Evolutionary conservation across 2,113 vertebrate genomes (phyloP), one percentile per base, ranked within the genome.

Genomic region (Petroica traversi): DNA sequence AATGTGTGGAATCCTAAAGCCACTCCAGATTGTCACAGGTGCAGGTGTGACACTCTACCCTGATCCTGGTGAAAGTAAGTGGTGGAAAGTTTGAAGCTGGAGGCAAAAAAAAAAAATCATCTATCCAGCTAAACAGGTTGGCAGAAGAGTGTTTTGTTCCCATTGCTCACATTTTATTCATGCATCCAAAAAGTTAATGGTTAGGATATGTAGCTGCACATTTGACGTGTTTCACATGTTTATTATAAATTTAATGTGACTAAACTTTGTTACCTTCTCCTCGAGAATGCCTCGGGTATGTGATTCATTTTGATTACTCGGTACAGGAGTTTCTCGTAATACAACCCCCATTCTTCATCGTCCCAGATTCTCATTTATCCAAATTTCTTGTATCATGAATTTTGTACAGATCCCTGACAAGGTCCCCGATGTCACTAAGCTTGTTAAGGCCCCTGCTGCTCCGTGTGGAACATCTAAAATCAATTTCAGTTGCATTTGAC

Each of bases 361-460:
- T 96, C 79, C 83, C 41, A 95, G 76, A 94, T 97, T 97, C 68
- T 93, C 87, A 89, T 92, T 97, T 97, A 95, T 92, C 96, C 59
- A 97, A 85, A 96, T 94, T 90, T 89, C 95, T 95, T 92, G 95
- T 96, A 93, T 95, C 93, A 97, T 97, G 94, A 97, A 98, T 97
- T 96, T 98, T 97, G 83, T 95, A 97, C 80, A 80, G 89, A 94
- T 79, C 61, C 71, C 91, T 98, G 94, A 96, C 85, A 97, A 96
- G 88, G 91, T 93, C 74, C 83, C 87, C 95, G 63, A 92, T 97
- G 93, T 97, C 90, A 94, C 66, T 43, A 76, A 86, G 69, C 88
- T 96, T 98, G 79, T 95, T 97, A 90, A 93, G 88, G 66, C 75
- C 92, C 94, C 41, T 86, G 80, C 78, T 92, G 92, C 88, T 96